Percentiles rank a stretch among this genome's conserved stretches.
Conservation (phyloP, 1,140 invertebrate genomes). For the Aphaenogaster floridana region DNA sequence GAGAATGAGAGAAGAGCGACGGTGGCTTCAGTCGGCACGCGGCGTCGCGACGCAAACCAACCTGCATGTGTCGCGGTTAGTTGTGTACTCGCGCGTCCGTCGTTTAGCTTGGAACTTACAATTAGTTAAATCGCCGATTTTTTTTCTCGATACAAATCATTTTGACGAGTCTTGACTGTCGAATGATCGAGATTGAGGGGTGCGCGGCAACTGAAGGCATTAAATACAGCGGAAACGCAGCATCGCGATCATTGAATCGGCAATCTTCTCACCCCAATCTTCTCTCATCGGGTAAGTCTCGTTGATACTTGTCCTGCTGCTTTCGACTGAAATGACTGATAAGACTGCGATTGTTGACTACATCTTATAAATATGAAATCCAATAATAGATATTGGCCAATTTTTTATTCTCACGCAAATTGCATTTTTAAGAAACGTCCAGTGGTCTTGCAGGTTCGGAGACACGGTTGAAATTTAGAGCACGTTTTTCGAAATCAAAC, state of each 20-base stretch:
- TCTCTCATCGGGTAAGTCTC: constrained; percentile 35
- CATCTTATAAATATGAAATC: background rate
- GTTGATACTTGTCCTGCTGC: background rate
- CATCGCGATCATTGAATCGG: background rate
- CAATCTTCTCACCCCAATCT: background rate
- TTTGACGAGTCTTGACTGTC: background rate
- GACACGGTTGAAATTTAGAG: background rate
- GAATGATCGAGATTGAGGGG: background rate
- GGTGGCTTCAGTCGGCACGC: constrained; percentile 81
- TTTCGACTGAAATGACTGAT: background rate
- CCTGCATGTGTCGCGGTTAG: constrained; percentile 1
- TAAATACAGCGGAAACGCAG: background rate
- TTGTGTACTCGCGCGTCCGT: background rate
- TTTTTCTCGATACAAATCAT: background rate
- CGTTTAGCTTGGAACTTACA: background rate
- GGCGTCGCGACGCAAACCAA: constrained; percentile 77
- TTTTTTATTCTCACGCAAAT: background rate
- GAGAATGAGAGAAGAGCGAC: constrained; percentile 50
- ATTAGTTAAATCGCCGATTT: constrained; percentile 36
- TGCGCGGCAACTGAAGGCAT: background rate
- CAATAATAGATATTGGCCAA: background rate
- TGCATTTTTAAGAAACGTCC: background rate
- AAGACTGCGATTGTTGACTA: background rate
- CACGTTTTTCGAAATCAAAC: background rate
- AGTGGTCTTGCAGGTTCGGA: background rate